phyloP scores from a whole-genome alignment of 2,797 vertebrate species.

The Lepilemur septentrionalis region DNA sequence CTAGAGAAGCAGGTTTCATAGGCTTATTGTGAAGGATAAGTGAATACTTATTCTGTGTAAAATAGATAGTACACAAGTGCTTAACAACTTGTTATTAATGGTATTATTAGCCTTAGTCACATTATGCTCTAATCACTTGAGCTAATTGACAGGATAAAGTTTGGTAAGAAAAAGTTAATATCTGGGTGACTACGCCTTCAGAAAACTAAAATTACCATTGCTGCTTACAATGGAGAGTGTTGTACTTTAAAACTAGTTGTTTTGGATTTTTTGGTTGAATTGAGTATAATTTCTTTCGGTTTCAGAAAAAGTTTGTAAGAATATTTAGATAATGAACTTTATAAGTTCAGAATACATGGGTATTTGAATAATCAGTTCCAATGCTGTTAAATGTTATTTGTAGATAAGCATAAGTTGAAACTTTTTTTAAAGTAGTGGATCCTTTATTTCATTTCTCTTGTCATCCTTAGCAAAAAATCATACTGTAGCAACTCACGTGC shows the following conservation, averaged over 20 bases:
- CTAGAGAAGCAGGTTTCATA: neutral
- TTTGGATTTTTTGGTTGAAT: conserved; percentile 10
- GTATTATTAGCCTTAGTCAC: neutral
- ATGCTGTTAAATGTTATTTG: neutral
- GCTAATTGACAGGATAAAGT: neutral
- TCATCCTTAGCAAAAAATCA: neutral
- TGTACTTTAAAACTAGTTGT: neutral
- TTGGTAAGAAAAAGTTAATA: neutral
- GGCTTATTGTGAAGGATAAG: neutral
- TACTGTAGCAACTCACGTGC: neutral
- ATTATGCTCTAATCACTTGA: neutral
- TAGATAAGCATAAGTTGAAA: conserved; percentile 6
- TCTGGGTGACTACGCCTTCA: neutral
- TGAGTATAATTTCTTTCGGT: neutral
- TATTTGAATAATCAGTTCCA: conserved; percentile 23
- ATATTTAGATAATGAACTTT: neutral
- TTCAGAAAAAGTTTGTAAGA: neutral
- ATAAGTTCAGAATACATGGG: neutral
- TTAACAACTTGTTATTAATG: neutral
- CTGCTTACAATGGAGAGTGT: neutral
- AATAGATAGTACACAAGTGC: neutral
- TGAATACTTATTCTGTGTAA: neutral
- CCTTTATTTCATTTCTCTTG: neutral
- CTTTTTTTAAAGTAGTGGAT: neutral
- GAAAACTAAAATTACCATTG: neutral